Percentiles rank a stretch among this genome's conserved stretches.
These are phyloP conservation scores for Cristatella mucedo DNA, from an alignment of 2,888 invertebrate species.

Conservation along the genomic window DNA sequence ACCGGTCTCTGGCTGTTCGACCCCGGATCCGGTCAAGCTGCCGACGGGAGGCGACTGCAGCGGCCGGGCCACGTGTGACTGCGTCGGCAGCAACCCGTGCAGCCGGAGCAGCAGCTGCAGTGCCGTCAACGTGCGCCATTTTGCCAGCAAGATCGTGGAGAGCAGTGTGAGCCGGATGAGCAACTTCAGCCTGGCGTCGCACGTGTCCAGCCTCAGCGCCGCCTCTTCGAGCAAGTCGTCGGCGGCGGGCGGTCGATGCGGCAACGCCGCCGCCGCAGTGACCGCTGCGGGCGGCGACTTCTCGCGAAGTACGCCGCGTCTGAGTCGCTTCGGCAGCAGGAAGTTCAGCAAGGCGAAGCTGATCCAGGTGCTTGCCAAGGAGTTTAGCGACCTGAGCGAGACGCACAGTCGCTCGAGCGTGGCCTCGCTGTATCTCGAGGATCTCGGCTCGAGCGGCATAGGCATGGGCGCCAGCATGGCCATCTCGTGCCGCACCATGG, in stretches of 20 bases:
- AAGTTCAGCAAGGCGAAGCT: conserved; percentile 14
- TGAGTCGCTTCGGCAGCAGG: conserved; percentile 12
- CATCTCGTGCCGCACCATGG: too few relatives aligned
- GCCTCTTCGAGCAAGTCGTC: conserved; percentile 21
- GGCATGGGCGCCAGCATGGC: too few relatives aligned
- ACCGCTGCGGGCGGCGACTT: conserved; percentile 2
- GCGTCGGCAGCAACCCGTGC: too few relatives aligned
- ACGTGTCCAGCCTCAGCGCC: conserved; percentile 18
- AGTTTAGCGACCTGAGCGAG: conserved; percentile 17
- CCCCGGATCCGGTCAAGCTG: too few relatives aligned
- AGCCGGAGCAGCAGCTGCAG: too few relatives aligned
- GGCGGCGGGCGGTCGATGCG: conserved; percentile 15
- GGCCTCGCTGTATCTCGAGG: too few relatives aligned
- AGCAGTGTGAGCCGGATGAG: conserved; percentile 11
- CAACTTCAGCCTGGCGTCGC: conserved; percentile 18
- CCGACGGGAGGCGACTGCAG: too few relatives aligned
- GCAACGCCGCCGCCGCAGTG: not conserved
- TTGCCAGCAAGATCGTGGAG: conserved; percentile 4
- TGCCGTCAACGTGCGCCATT: too few relatives aligned
- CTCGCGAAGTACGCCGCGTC: conserved; percentile 15
- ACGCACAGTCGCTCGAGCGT: too few relatives aligned
- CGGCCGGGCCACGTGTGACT: too few relatives aligned
- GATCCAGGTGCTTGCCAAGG: conserved; percentile 15
- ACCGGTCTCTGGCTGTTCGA: too few relatives aligned
- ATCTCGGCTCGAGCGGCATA: too few relatives aligned